These are phyloP conservation scores for Octonoba sinensis DNA, from an alignment of 2,888 invertebrate species.

Conservation along the genomic window DNA sequence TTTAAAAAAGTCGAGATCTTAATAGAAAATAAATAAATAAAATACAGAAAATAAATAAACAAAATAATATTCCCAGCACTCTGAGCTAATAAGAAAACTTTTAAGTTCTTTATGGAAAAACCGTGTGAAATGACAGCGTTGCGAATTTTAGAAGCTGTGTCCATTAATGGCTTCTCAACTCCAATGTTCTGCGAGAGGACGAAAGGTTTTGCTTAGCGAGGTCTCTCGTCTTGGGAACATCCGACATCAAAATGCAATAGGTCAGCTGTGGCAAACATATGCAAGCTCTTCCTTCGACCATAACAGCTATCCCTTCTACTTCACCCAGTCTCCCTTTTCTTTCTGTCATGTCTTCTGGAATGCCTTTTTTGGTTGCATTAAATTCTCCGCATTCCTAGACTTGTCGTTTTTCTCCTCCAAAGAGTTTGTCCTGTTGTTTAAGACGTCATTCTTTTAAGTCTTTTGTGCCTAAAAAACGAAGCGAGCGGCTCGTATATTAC, in stretches of 20 bases:
- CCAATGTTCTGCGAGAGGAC: no score
- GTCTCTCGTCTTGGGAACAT: constrained; percentile 44
- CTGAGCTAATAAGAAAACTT: no score
- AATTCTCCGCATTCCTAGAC: constrained; percentile 48
- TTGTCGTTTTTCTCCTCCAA: constrained; percentile 52
- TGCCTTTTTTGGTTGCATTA: constrained; percentile 60
- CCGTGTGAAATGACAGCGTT: no score
- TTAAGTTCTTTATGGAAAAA: no score
- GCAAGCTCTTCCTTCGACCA: constrained; percentile 49
- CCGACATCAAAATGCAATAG: constrained; percentile 59
- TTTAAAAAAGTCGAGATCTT: no score
- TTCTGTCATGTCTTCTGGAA: constrained; percentile 51
- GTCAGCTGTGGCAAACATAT: constrained; percentile 60
- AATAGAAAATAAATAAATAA: no score
- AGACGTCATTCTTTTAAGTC: constrained; percentile 61
- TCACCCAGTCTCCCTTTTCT: constrained; percentile 39
- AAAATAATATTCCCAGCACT: no score
- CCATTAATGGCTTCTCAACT: no score
- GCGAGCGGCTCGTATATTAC: constrained; percentile 59
- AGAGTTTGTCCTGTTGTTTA: constrained; percentile 49
- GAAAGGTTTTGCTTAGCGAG: constrained; percentile 41
- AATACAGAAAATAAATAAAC: no score
- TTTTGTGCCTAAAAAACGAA: constrained; percentile 22
- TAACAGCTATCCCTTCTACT: constrained; percentile 36
- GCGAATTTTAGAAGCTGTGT: no score